These are phyloP conservation scores for Fregata magnificens DNA, from an alignment of 2,113 vertebrate genomes.

Conservation along the genomic window DNA sequence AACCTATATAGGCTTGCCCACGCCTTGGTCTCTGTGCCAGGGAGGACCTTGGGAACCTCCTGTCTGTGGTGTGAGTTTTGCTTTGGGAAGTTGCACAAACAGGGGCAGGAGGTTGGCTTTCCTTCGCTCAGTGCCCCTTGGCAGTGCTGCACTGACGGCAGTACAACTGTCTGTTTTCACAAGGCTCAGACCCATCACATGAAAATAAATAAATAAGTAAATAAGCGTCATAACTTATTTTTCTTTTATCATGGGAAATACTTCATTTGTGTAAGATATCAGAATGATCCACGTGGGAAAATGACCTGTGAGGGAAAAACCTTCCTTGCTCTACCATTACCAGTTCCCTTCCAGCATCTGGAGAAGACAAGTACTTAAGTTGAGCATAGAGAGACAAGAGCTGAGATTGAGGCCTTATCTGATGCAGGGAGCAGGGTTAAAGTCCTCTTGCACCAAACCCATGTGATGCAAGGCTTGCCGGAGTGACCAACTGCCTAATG, in stretches of 20 bases:
- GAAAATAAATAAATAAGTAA: not conserved
- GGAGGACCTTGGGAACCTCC: not conserved
- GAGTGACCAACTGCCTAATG: not conserved
- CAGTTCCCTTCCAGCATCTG: not conserved
- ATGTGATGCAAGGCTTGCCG: not conserved
- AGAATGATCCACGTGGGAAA: not conserved
- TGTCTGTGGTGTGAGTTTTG: not conserved
- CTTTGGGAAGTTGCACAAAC: not conserved
- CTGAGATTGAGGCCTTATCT: not conserved
- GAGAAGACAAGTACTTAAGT: not conserved
- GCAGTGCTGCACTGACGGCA: too few relatives aligned
- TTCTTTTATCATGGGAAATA: not conserved
- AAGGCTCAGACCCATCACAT: not conserved
- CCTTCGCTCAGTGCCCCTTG: not conserved
- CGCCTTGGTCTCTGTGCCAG: not conserved
- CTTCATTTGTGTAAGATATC: not conserved
- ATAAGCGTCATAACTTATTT: not conserved
- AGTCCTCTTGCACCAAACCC: not conserved
- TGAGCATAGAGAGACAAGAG: not conserved
- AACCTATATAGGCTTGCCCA: not conserved
- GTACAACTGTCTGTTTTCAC: not conserved
- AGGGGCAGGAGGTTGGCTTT: not conserved
- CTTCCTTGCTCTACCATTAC: not conserved
- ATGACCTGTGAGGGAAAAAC: not conserved
- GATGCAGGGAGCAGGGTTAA: not conserved